Percentiles rank a stretch among this genome's conserved stretches.
Conservation (phyloP, 2,888 invertebrate genomes). For the Pammene fasciana region DNA sequence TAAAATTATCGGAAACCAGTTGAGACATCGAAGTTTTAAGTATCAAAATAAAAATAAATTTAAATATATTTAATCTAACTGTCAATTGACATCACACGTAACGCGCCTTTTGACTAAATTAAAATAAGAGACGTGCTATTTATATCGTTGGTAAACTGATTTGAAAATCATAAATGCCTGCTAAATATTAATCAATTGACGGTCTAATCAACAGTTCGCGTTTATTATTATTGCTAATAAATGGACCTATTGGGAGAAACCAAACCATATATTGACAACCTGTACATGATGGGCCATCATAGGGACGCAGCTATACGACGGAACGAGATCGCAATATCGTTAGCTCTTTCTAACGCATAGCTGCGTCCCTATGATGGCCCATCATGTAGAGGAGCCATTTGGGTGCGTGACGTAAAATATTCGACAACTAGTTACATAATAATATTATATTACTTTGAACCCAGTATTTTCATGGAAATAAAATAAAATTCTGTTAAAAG, state of each 20-base stretch:
- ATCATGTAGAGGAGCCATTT: too few species aligned
- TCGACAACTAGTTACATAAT: constrained; percentile 5
- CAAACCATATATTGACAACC: neutral
- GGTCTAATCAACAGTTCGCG: neutral
- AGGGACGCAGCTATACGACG: too few species aligned
- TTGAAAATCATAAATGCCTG: neutral
- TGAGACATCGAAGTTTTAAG: constrained; percentile 58
- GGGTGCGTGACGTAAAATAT: constrained; percentile 8
- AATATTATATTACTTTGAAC: constrained; percentile 23
- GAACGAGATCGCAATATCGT: too few species aligned
- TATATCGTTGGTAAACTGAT: neutral
- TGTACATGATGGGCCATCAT: too few species aligned
- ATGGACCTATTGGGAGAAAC: neutral
- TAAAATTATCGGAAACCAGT: constrained; percentile 62
- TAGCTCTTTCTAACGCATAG: too few species aligned
- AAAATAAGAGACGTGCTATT: constrained; percentile 10
- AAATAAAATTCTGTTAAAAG: constrained; percentile 4
- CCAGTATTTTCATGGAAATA: constrained; percentile 17
- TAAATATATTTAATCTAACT: constrained; percentile 20
- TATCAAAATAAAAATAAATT: constrained; percentile 19
- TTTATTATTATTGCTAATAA: neutral
- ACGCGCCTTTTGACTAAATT: constrained; percentile 33
- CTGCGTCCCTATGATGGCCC: too few species aligned
- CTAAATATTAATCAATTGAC: neutral
- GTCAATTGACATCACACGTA: constrained; percentile 34